Evolutionary conservation across 2,888 invertebrate genomes (phyloP).

Genomic region (Melitaea athalia): DNA sequence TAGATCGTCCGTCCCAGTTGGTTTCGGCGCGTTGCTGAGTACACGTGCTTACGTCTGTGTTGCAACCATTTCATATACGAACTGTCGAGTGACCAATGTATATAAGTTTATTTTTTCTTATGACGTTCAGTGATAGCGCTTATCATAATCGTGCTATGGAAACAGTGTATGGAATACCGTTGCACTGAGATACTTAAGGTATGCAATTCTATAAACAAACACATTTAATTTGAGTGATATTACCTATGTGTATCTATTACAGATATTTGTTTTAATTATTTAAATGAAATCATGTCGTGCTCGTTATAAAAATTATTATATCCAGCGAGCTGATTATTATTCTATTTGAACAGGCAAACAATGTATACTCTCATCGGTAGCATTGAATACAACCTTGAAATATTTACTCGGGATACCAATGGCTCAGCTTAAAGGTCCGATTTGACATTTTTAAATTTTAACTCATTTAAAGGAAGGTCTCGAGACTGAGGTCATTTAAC

Average conservation of each 20-base stretch:
- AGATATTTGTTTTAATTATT: background rate
- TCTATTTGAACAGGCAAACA: conserved; percentile 21
- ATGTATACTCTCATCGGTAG: conserved; percentile 9
- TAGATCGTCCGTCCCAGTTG: conserved; percentile 80
- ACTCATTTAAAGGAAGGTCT: conserved; percentile 10
- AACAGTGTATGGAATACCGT: conserved; percentile 42
- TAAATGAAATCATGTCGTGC: background rate
- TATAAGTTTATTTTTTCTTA: conserved; percentile 35
- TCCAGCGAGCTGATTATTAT: background rate
- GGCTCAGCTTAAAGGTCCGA: conserved; percentile 21
- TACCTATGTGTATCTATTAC: background rate
- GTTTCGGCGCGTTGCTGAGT: conserved; percentile 77
- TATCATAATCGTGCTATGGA: conserved; percentile 39
- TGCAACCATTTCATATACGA: conserved; percentile 48
- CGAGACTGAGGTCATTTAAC: background rate
- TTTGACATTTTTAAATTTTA: conserved; percentile 21
- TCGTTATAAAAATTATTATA: background rate
- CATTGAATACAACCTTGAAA: conserved; percentile 28
- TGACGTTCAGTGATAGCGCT: conserved; percentile 29
- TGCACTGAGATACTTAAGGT: conserved; percentile 47
- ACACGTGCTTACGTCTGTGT: conserved; percentile 71
- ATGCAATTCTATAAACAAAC: conserved; percentile 32
- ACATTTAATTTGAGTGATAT: background rate
- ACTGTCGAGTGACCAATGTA: conserved; percentile 43
- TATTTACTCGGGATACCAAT: conserved; percentile 23